A percentile compares a stretch with the other conserved stretches of the same genome.
Evolutionary conservation across 2,888 invertebrate species (phyloP).

Genomic region (Lasioglossum malachurum): DNA sequence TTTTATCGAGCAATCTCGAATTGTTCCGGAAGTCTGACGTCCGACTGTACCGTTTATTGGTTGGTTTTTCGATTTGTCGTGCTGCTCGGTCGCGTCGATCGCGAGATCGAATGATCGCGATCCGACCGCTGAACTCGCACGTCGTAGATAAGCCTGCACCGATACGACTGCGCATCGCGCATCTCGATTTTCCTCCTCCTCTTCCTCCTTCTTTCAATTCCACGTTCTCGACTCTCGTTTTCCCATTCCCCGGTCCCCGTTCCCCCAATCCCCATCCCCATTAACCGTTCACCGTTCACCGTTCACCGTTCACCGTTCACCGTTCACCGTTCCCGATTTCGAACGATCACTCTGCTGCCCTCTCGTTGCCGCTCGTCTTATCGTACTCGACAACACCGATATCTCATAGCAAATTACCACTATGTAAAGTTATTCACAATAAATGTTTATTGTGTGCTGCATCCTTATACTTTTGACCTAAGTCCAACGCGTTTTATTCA

Average conservation of each 20-base stretch:
- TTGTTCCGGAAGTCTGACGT: background rate
- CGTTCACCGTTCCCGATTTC: background rate
- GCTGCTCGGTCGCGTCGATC: slow-evolving; percentile 17
- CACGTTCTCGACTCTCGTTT: background rate
- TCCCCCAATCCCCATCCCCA: background rate
- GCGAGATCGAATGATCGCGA: slow-evolving; percentile 24
- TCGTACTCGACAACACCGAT: background rate
- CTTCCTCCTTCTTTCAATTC: slow-evolving; percentile 19
- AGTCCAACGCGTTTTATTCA: background rate
- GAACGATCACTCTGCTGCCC: background rate
- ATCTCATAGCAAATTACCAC: background rate
- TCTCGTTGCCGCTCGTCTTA: background rate
- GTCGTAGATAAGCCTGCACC: slow-evolving; percentile 39
- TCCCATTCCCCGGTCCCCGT: background rate
- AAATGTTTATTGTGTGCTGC: background rate
- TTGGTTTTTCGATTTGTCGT: background rate
- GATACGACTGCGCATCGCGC: slow-evolving; percentile 56
- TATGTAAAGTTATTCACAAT: background rate
- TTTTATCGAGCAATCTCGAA: background rate
- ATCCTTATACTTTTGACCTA: background rate
- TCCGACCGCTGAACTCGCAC: slow-evolving; percentile 40
- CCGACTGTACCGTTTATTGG: background rate
- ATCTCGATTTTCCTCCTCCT: slow-evolving; percentile 34
- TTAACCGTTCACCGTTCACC: background rate
- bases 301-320: background rate